Percentiles rank a stretch among this genome's conserved stretches.
phyloP scores from a whole-genome alignment of 2,797 vertebrate species.

The Sebastes diaconus region DNA sequence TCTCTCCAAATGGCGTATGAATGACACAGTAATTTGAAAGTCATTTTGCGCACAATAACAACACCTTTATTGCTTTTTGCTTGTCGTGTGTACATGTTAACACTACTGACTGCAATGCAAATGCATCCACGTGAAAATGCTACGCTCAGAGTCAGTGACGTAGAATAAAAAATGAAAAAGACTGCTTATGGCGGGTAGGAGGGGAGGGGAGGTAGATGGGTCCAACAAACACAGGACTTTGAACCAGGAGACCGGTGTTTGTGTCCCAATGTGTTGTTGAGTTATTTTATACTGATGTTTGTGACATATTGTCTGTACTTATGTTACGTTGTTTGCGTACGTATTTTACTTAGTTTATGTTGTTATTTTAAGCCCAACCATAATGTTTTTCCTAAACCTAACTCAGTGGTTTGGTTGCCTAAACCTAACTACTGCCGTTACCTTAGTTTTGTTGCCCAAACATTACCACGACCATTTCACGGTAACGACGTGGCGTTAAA shows the following conservation, averaged over 20 bases:
- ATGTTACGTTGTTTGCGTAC: neutral
- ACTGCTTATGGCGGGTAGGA: neutral
- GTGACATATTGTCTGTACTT: neutral
- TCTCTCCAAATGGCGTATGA: neutral
- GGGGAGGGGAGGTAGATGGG: too few relatives aligned
- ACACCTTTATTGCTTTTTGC: too few relatives aligned
- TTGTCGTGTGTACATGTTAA: too few relatives aligned
- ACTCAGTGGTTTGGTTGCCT: neutral
- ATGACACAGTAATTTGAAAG: too few relatives aligned
- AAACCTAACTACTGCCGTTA: neutral
- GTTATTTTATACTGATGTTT: too few relatives aligned
- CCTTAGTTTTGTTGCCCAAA: neutral
- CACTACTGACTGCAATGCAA: too few relatives aligned
- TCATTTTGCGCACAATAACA: too few relatives aligned
- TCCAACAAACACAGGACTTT: neutral
- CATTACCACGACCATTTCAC: neutral
- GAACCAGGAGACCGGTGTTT: too few relatives aligned
- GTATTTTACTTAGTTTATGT: neutral
- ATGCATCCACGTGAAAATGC: too few relatives aligned
- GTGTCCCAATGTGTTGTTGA: too few relatives aligned
- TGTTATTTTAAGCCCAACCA: neutral
- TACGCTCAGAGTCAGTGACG: too few relatives aligned
- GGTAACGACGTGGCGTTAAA: neutral
- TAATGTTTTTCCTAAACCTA: neutral
- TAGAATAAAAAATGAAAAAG: neutral